These are phyloP conservation scores for human DNA, from an alignment of 2,113 vertebrate genomes.

Conservation along the genomic window GRCh38 chr2:172150001-172150500, in stretches of 20 bases:
- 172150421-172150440: background rate
- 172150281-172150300: background rate
- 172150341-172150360: background rate
- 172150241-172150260: background rate
- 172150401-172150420: background rate
- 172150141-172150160: background rate
- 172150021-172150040: background rate
- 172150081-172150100: background rate
- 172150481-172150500: background rate
- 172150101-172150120: background rate
- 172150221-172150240: background rate
- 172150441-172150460: background rate
- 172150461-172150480: conserved; percentile 13
- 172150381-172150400: background rate
- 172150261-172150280: background rate
- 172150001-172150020: background rate
- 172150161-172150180: background rate
- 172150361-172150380: background rate
- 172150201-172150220: background rate
- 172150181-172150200: background rate
- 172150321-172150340: background rate
- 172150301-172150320: background rate
- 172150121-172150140: background rate
- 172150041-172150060: background rate
- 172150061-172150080: background rate